Conservation (phyloP, 2,113 vertebrate genomes). For the Scatophagus argus region DNA sequence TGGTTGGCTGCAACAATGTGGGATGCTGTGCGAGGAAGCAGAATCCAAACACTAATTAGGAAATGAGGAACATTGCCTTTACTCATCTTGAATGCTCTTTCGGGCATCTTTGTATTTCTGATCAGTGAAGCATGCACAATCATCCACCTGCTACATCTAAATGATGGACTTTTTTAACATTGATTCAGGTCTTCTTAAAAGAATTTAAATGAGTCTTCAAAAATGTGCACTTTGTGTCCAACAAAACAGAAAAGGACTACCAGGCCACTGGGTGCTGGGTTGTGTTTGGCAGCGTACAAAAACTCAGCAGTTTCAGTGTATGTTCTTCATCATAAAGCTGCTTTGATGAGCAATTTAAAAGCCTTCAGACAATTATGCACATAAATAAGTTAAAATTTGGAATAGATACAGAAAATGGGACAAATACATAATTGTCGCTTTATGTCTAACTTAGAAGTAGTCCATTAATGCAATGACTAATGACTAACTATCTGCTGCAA, state of each 20-base stretch:
- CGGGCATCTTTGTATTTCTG: constrained; percentile 75
- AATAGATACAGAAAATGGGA: background rate
- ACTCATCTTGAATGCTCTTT: constrained; percentile 80
- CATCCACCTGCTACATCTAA: constrained; percentile 84
- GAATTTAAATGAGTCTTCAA: constrained; percentile 76
- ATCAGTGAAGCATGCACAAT: constrained; percentile 80
- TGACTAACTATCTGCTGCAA: no score
- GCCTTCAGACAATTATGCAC: background rate
- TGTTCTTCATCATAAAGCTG: background rate
- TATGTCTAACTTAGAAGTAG: background rate
- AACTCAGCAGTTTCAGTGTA: background rate
- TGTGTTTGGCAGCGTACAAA: constrained; percentile 23
- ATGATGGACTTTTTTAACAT: constrained; percentile 54
- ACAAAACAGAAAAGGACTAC: constrained; percentile 40
- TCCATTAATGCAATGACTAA: background rate
- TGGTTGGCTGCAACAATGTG: constrained; percentile 56
- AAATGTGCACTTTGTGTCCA: constrained; percentile 63
- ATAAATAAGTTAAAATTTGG: background rate
- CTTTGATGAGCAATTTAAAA: background rate
- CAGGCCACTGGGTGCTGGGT: constrained; percentile 30
- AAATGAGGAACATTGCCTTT: constrained; percentile 73
- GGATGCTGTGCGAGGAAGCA: constrained; percentile 64
- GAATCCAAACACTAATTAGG: constrained; percentile 79
- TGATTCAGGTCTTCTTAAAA: constrained; percentile 47
- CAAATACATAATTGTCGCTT: background rate